A percentile compares a stretch with the other conserved stretches of the same genome.
Evolutionary conservation across 2,888 invertebrate genomes (phyloP).

Genomic region (Brassicogethes aeneus): DNA sequence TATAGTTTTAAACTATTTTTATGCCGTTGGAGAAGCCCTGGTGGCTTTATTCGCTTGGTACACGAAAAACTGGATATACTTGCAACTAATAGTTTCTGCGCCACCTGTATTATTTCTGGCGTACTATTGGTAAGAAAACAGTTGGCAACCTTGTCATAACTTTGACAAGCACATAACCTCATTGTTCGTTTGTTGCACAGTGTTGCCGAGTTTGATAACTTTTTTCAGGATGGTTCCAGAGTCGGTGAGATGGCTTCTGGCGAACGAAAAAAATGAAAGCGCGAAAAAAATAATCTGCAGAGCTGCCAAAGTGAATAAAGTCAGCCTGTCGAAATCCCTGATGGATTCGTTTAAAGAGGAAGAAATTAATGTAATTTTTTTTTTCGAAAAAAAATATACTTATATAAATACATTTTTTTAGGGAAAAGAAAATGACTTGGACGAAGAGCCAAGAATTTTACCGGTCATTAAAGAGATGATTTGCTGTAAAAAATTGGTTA

Average conservation of each 20-base stretch:
- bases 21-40: conserved; percentile 54
- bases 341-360: conserved; percentile 39
- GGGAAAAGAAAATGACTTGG: background rate
- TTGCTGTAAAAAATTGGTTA: conserved; percentile 39
- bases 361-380: conserved; percentile 5
- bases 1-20: conserved; percentile 54
- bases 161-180: too few species aligned
- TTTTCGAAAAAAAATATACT: conserved; percentile 5
- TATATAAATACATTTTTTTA: too few species aligned
- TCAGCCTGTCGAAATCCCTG: conserved; percentile 40
- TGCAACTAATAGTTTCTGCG: conserved; percentile 50
- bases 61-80: conserved; percentile 49
- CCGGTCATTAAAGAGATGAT: conserved; percentile 40
- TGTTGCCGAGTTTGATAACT: too few species aligned
- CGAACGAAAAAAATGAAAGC: conserved; percentile 45
- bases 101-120: conserved; percentile 50
- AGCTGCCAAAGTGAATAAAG: conserved; percentile 49
- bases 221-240: conserved; percentile 49
- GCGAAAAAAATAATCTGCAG: conserved; percentile 47
- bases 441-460: conserved; percentile 31
- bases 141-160: too few species aligned
- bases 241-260: conserved; percentile 57
- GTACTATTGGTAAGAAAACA: conserved; percentile 54
- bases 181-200: too few species aligned
- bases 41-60: conserved; percentile 52